Evolutionary conservation across 2,888 invertebrate genomes (phyloP).

Genomic region (Philereme transversata): DNA sequence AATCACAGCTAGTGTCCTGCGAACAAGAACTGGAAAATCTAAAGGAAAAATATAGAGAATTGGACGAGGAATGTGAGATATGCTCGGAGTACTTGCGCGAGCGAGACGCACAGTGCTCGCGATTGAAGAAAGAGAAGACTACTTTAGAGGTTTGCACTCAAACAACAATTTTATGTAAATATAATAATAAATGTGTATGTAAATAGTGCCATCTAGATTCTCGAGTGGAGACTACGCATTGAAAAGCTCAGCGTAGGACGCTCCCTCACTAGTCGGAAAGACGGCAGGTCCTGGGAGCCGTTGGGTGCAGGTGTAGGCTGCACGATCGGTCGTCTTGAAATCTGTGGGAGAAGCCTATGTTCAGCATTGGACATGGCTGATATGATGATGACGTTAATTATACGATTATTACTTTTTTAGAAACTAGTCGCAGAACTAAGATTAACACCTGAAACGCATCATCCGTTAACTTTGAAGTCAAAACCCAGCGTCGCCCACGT

Average conservation of each 20-base stretch:
- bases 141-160: conserved; percentile 52
- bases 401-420: conserved; percentile 42
- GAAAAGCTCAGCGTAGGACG: no score
- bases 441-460: conserved; percentile 42
- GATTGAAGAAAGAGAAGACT: conserved; percentile 59
- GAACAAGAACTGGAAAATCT: conserved; percentile 69
- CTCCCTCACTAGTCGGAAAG: no score
- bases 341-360: no score
- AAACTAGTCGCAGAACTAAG: conserved; percentile 54
- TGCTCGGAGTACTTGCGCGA: conserved; percentile 69
- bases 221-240: no score
- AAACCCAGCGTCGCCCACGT: conserved; percentile 52
- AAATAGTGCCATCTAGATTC: no score
- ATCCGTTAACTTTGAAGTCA: conserved; percentile 26
- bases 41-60: conserved; percentile 66
- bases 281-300: no score
- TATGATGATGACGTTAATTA: no score
- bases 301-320: no score
- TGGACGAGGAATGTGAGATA: conserved; percentile 77
- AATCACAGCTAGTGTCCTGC: conserved; percentile 57
- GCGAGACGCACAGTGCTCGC: conserved; percentile 62
- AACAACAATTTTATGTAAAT: not conserved
- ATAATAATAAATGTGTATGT: no score
- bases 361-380: no score
- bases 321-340: no score